phyloP scores from a whole-genome alignment of 2,113 vertebrate species.

The Tragelaphus scriptus region DNA sequence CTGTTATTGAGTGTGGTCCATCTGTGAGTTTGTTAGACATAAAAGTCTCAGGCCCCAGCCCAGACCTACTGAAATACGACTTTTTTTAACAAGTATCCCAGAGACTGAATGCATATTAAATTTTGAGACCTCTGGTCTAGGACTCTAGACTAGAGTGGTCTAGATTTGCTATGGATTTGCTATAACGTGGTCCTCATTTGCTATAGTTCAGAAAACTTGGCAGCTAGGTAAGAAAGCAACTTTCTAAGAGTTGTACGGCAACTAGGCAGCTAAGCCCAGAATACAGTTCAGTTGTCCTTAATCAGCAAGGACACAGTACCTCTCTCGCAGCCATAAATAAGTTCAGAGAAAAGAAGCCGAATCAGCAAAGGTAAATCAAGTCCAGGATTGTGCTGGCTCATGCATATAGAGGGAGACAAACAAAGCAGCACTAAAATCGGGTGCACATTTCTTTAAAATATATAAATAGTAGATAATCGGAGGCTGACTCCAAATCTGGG shows the following conservation, averaged over 20 bases:
- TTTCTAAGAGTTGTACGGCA: neutral
- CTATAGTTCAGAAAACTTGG: neutral
- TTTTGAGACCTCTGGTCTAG: neutral
- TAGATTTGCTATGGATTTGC: no score
- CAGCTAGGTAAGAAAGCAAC: neutral
- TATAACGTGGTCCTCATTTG: neutral
- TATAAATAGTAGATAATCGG: constrained; percentile 57
- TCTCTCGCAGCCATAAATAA: constrained; percentile 57
- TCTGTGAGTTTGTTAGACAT: neutral
- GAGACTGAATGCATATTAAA: neutral
- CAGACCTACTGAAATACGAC: neutral
- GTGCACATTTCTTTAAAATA: constrained; percentile 63
- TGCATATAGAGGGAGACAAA: constrained; percentile 12
- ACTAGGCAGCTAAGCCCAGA: neutral
- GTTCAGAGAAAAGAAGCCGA: constrained; percentile 34
- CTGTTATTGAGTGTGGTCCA: neutral
- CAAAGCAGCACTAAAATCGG: constrained; percentile 24
- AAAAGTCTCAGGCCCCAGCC: neutral
- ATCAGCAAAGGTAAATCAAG: constrained; percentile 71
- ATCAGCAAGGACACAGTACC: constrained; percentile 49
- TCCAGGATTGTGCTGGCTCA: constrained; percentile 42
- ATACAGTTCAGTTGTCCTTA: constrained; percentile 22
- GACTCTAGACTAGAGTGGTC: neutral
- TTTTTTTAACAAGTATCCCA: neutral
- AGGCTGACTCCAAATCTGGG: constrained; percentile 38